A percentile compares a stretch with the other conserved stretches of the same genome.
Conservation (phyloP, 1,140 invertebrate genomes). For the Conus ventricosus region DNA sequence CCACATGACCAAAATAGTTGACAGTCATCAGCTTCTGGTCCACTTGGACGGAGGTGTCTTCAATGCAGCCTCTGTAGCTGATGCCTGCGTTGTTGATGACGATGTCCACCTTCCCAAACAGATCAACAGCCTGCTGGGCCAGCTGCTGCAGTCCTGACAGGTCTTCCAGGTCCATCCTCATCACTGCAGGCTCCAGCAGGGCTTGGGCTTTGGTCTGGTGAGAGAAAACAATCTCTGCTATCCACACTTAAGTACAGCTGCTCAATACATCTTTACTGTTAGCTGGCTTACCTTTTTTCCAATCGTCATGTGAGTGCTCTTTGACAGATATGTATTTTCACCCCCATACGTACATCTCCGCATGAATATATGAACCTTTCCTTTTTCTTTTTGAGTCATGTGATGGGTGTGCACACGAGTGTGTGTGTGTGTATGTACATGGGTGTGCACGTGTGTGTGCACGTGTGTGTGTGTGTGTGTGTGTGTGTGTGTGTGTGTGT, state of each 20-base stretch:
- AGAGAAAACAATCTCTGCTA: no score
- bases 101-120: conserved; percentile 88
- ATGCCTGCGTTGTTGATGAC: conserved; percentile 95
- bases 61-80: conserved; percentile 86
- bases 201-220: neutral
- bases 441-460: no score
- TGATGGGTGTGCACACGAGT: no score
- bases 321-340: no score
- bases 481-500: no score
- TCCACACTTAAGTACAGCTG: neutral
- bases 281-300: no score
- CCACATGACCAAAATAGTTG: conserved; percentile 95
- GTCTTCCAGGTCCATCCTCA: conserved; percentile 87
- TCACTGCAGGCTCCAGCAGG: conserved; percentile 79
- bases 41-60: conserved; percentile 87
- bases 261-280: neutral
- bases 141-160: conserved; percentile 80
- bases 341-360: no score
- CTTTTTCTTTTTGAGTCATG: no score
- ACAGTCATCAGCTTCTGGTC: conserved; percentile 92
- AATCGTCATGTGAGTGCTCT: no score
- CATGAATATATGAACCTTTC: no score
- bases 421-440: no score
- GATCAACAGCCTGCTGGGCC: conserved; percentile 80
- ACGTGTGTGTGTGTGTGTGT: no score